Conservation (phyloP, 2,113 vertebrate genomes). For the Anarhynchus alexandrinus region DNA sequence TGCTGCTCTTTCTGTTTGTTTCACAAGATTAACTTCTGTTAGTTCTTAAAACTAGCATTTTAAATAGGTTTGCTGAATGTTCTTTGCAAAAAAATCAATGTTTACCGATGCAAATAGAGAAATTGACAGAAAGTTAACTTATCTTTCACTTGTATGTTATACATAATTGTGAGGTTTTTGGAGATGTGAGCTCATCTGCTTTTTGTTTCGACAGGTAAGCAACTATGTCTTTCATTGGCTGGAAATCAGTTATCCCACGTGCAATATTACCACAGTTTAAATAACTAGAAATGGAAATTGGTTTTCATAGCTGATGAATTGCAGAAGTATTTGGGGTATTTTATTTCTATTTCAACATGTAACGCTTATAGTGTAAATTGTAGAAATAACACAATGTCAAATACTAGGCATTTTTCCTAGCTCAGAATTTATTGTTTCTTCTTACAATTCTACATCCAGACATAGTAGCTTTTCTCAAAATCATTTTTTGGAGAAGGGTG, state of each 20-base stretch:
- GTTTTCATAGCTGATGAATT: background rate
- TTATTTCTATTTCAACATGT: background rate
- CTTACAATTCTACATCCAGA: background rate
- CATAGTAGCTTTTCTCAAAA: background rate
- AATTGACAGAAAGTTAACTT: background rate
- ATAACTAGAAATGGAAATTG: background rate
- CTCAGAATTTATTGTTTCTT: background rate
- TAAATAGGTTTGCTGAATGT: background rate
- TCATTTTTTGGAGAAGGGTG: background rate
- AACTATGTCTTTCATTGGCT: background rate
- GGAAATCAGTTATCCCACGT: background rate
- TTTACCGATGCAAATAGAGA: background rate
- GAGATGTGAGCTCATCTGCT: background rate
- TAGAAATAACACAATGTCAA: background rate
- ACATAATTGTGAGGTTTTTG: background rate
- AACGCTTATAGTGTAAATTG: background rate
- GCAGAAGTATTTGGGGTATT: background rate
- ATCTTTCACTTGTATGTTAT: background rate
- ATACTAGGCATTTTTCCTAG: background rate
- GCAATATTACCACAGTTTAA: background rate
- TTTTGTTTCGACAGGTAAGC: background rate
- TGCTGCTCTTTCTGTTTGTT: background rate
- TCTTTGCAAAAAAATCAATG: background rate
- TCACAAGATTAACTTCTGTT: background rate
- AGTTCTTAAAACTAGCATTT: background rate